These are phyloP conservation scores for Panagrolaimus sp. DNA, from an alignment of 1,140 invertebrate genomes.

Conservation along the genomic window DNA sequence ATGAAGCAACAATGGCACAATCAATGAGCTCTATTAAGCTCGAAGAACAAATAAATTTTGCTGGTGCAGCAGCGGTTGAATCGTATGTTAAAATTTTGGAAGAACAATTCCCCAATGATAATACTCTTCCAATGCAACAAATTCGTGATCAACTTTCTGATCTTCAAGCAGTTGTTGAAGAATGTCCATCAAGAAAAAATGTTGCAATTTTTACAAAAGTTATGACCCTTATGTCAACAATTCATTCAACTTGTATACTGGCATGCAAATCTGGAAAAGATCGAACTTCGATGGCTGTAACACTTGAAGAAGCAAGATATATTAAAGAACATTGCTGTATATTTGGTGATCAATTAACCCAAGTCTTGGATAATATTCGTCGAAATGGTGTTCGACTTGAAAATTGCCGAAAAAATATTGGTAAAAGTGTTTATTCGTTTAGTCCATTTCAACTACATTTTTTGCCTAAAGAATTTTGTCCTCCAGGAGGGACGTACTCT, in stretches of 20 bases:
- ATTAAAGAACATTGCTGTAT: constrained; percentile 51
- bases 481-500: constrained; percentile 49
- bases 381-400: constrained; percentile 50
- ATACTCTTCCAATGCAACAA: constrained; percentile 3
- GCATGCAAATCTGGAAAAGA: constrained; percentile 55
- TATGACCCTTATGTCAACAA: constrained; percentile 36
- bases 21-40: constrained; percentile 42
- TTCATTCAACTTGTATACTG: constrained; percentile 38
- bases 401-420: constrained; percentile 56
- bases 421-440: constrained; percentile 54
- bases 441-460: constrained; percentile 57
- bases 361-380: not conserved
- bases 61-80: constrained; percentile 16
- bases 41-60: constrained; percentile 45
- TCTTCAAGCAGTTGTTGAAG: constrained; percentile 30
- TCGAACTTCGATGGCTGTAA: constrained; percentile 54
- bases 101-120: constrained; percentile 25
- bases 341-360: constrained; percentile 35
- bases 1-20: constrained; percentile 42
- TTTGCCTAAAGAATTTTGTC: constrained; percentile 51
- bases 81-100: constrained; percentile 31
- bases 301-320: constrained; percentile 49
- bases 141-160: constrained; percentile 8
- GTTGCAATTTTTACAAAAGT: constrained; percentile 44
- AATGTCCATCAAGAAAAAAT: constrained; percentile 52